Base-by-base conservation (phyloP, 2,113 vertebrate genomes). In the Benthochromis sp. region DNA sequence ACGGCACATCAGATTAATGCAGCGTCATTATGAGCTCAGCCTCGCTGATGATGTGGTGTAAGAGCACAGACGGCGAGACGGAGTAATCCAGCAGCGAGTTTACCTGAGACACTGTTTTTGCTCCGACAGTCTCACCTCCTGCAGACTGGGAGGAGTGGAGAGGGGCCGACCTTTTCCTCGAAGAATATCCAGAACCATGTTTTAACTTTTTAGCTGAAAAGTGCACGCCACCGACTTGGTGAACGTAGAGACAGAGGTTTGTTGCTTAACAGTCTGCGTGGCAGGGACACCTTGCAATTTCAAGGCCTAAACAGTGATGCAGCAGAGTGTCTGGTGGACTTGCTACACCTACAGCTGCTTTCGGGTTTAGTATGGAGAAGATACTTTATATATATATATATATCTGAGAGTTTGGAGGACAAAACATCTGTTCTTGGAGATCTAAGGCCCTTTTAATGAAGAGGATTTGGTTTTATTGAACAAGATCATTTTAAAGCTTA, bases 1-100 rank as follows among this genome's bases (percentile, higher is more conserved):
- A 45, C 9, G 36, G 85, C 29, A 2, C 31, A 13, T 83, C 84
- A 86, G 61, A 91, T 90, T 87, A 86, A 84, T 57, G 45, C 34
- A 7, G 55, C 13, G 2, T 88, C 82, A 89, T 94, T 92, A 86
- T 88, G 86, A 84, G 86, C 89, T 92, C 84, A 93, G 84, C 11
- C 27, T 38, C 5, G 66, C 53, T 91, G 85, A 90, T 84, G 79
- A 43, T 55, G n/a, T 45, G 36, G 21, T 82, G 81, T 84, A 83
- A 80, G 79, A 85, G 86, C 79, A 38, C 84, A 89, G 89, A 88
- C 73, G 81, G 82, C 84, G 86, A 89, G 88, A 87, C 84, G 13
- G 13, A 9, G 17, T 89, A 89, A 92, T 92, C 86, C 83, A 11
- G 29, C 84, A 54, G 82, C 53, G 29, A 21, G 7, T 47, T 76